A percentile compares a stretch with the other conserved stretches of the same genome.
Evolutionary conservation across 2,888 invertebrate species (phyloP).

Genomic region (Isotomurus palustris): DNA sequence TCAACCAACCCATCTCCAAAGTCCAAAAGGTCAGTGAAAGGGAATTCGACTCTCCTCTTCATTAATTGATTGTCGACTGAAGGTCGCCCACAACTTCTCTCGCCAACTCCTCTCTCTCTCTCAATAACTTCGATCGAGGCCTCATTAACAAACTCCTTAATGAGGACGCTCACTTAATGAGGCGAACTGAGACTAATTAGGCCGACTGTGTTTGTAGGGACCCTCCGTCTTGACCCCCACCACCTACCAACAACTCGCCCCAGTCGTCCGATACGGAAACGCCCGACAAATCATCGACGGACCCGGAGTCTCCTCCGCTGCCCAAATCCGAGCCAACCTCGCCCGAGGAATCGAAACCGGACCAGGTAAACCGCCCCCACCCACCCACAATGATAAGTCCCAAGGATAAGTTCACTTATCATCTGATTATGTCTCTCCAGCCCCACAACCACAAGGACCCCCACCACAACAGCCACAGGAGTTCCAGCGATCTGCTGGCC

Average conservation of each 20-base stretch:
- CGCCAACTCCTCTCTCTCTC: no score
- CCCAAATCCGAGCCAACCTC: constrained; percentile 33
- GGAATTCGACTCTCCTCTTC: background rate
- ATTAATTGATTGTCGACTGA: background rate
- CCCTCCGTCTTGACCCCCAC: constrained; percentile 51
- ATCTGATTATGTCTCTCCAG: no score
- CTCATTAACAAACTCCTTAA: background rate
- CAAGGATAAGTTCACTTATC: no score
- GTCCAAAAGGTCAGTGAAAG: constrained; percentile 50
- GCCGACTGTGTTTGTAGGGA: constrained; percentile 47
- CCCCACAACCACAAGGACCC: constrained; percentile 21
- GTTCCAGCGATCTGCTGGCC: constrained; percentile 31
- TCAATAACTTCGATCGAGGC: no score
- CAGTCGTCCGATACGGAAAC: constrained; percentile 44
- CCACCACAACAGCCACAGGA: constrained; percentile 30
- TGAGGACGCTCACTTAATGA: background rate
- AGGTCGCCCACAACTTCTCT: no score
- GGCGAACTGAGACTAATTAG: no score
- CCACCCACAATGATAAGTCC: constrained; percentile 32
- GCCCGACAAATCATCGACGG: constrained; percentile 45
- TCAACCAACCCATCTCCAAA: constrained; percentile 59
- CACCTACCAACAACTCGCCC: constrained; percentile 40
- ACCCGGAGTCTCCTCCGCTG: constrained; percentile 38
- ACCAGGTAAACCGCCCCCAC: constrained; percentile 35
- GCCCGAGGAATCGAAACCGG: constrained; percentile 42